A percentile compares a stretch with the other conserved stretches of the same genome.
These are phyloP conservation scores for Panthera tigris DNA, from an alignment of 2,113 vertebrate species.

Conservation along the genomic window DNA sequence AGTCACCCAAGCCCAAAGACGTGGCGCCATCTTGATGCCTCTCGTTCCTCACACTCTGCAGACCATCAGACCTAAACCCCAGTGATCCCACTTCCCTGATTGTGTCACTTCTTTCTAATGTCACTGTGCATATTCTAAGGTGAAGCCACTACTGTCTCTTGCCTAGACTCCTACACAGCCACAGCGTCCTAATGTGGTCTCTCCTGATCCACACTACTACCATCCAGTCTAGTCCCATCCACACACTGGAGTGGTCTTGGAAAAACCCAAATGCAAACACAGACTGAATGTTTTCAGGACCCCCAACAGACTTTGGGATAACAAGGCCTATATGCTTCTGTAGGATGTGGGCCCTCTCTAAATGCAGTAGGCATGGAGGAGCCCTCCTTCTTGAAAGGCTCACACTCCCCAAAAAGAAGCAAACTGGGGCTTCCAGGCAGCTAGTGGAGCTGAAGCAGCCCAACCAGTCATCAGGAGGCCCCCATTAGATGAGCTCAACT, in stretches of 20 bases:
- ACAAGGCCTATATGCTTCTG: neutral
- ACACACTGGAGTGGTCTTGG: neutral
- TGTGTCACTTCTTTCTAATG: neutral
- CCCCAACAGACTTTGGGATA: neutral
- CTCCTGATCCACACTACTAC: fast-evolving
- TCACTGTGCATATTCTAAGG: neutral
- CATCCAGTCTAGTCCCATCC: neutral
- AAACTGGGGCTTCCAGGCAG: neutral
- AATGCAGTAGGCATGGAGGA: neutral
- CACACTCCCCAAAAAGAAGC: neutral
- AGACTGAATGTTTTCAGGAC: neutral
- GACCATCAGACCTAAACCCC: neutral
- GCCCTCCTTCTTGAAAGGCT: neutral
- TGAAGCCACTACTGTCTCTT: neutral
- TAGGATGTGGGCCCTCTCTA: neutral
- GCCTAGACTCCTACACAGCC: neutral
- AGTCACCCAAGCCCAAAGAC: neutral
- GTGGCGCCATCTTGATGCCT: neutral
- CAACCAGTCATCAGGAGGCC: neutral
- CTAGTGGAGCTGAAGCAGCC: neutral
- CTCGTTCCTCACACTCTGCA: no score
- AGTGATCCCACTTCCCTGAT: neutral
- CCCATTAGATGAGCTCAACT: neutral
- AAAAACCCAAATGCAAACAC: neutral
- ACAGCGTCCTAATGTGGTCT: no score